A percentile compares a stretch with the other conserved stretches of the same genome.
These are phyloP conservation scores for Drosophila paulistorum DNA, from an alignment of 1,140 invertebrate genomes.

Conservation along the genomic window DNA sequence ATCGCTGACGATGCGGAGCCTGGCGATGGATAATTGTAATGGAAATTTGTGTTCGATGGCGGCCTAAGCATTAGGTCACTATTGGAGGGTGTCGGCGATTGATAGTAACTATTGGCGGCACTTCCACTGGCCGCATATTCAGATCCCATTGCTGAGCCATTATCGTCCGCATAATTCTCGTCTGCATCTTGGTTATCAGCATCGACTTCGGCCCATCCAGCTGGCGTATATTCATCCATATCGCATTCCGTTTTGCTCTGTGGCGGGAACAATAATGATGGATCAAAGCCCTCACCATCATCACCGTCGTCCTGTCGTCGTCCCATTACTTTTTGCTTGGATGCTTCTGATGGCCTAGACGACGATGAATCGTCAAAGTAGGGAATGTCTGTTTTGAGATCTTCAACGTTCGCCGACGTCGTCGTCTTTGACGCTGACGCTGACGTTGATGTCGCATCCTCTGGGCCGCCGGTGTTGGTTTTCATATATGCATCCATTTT, in stretches of 20 bases:
- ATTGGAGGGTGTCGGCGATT: slow-evolving; percentile 59
- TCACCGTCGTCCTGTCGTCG: not conserved
- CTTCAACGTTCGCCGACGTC: slow-evolving; percentile 54
- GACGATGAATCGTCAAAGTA: slow-evolving; percentile 57
- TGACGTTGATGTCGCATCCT: slow-evolving; percentile 24
- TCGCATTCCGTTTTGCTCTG: slow-evolving; percentile 37
- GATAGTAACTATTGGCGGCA: slow-evolving; percentile 63
- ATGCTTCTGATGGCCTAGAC: not conserved
- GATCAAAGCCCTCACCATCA: slow-evolving; percentile 13
- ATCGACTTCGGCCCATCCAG: slow-evolving; percentile 32
- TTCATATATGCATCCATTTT: slow-evolving; percentile 18
- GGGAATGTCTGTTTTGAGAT: slow-evolving; percentile 79
- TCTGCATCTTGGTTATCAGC: slow-evolving; percentile 34
- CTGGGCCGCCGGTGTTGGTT: not conserved
- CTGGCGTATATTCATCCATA: slow-evolving; percentile 29
- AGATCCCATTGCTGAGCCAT: slow-evolving; percentile 44
- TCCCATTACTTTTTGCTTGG: not conserved
- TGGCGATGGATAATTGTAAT: slow-evolving; percentile 60
- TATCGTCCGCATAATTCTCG: slow-evolving; percentile 62
- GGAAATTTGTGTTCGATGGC: slow-evolving; percentile 61
- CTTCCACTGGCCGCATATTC: slow-evolving; percentile 61
- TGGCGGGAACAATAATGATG: slow-evolving; percentile 16
- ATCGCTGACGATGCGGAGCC: slow-evolving; percentile 10
- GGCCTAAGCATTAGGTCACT: slow-evolving; percentile 65
- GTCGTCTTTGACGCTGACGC: slow-evolving; percentile 18